Base-by-base conservation (phyloP, 92 coral and sea anemone genomes). In the Porites divaricata region DNA sequence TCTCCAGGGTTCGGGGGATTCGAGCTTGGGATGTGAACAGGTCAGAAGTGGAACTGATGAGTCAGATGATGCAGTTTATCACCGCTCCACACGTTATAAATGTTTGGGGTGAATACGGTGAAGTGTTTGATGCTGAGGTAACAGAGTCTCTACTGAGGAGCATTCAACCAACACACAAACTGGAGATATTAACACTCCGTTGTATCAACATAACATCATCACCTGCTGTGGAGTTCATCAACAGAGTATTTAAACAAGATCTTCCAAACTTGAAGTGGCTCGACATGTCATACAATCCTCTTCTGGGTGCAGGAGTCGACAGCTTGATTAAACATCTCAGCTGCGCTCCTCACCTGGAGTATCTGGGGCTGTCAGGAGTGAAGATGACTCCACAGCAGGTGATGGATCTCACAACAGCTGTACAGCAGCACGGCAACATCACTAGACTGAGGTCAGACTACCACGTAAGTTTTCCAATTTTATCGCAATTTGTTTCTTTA, bases 21-120 rank as follows among this genome's bases (percentile, higher is more conserved):
- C 0, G 0, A 8, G 6, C 26, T 56, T 8, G 0, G 7, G 0
- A 0, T 2, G 63, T 17, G 13, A 53, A 58, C 9, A 75, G 67
- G 67, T 23, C 48, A 19, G 80, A 22, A 52, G 3, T 58, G 25
- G 51, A 75, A 63, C 25, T 12, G 53, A 24, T 75, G 7, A 19
- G 12, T 58, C 25, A 57, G 8, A 12, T 54, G 1, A 6, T 74
- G 58, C 51, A 49, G 14, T 14, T 56, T 23, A 5, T 53, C 11
- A 12, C 14, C 16, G 15, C 50, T 52, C 78, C 63, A 57, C 23
- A 1, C 53, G 0, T 0, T 1, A 54, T 74, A 56, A 0, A 0
- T 0, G 52, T 74, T 74, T 1, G 0, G 24, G 66, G 50, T 54
- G 7, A 24, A 54, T 1, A 1, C 14, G 20, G 10, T 74, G 65